Conservation (phyloP, 23 tunicate species). For the Halocynthia aurantium region DNA sequence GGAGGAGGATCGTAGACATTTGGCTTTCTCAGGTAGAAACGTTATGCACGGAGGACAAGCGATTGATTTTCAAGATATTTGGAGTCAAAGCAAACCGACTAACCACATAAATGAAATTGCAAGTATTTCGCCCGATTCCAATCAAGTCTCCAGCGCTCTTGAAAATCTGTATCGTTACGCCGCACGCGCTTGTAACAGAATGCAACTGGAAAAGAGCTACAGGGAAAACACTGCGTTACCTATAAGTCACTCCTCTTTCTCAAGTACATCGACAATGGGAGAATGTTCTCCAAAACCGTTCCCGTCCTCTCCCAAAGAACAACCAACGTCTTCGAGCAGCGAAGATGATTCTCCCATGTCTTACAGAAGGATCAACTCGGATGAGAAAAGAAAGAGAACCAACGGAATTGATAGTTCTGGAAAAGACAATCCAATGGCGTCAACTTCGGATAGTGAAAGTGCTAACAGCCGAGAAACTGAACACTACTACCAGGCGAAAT, state of each 20-base stretch:
- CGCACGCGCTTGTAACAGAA: constrained; percentile 11
- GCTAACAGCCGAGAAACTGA: too few species aligned
- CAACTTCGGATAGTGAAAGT: too few species aligned
- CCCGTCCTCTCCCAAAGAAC: neutral
- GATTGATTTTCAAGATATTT: neutral
- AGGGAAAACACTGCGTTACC: neutral
- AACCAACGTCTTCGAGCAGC: neutral
- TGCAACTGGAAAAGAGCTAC: neutral
- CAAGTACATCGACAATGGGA: neutral
- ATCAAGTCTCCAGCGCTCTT: neutral
- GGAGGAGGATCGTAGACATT: too few species aligned
- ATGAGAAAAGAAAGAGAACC: too few species aligned
- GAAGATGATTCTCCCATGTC: constrained; percentile 5
- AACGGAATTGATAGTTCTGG: too few species aligned
- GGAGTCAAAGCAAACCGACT: neutral
- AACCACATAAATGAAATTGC: neutral
- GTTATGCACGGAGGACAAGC: too few species aligned
- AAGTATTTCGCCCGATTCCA: too few species aligned
- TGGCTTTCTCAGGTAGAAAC: too few species aligned
- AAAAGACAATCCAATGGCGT: too few species aligned
- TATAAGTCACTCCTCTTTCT: neutral
- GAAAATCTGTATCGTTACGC: constrained; percentile 7
- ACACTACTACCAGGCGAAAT: too few species aligned
- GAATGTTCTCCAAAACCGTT: neutral
- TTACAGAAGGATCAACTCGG: neutral